phyloP scores from a whole-genome alignment of 2,888 invertebrate genomes.

The Drosophila testacea region DNA sequence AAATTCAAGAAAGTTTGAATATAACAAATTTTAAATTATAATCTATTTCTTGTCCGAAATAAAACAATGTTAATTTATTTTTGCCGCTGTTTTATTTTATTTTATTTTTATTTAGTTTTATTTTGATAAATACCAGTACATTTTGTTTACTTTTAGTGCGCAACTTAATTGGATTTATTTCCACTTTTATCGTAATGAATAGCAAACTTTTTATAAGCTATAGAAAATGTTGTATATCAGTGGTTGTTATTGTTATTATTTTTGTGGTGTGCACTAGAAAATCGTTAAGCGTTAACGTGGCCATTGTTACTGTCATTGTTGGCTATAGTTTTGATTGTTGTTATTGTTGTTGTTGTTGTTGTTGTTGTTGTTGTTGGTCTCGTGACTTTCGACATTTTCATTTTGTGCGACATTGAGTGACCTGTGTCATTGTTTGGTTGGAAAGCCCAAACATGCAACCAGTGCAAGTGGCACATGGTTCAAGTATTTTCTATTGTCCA shows the following conservation, averaged over 20 bases:
- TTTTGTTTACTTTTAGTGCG: slow-evolving; percentile 21
- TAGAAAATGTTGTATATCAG: slow-evolving; percentile 8
- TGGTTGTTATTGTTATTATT: slow-evolving; percentile 24
- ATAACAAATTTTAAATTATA: neutral
- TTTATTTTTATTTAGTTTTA: slow-evolving; percentile 30
- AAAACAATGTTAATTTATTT: slow-evolving; percentile 4
- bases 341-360: slow-evolving; percentile 13
- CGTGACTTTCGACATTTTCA: slow-evolving; percentile 53
- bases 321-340: slow-evolving; percentile 21
- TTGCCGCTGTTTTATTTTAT: neutral
- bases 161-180: slow-evolving; percentile 49
- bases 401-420: slow-evolving; percentile 55
- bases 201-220: slow-evolving; percentile 4
- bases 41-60: slow-evolving; percentile 3
- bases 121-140: slow-evolving; percentile 21
- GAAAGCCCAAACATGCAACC: slow-evolving; percentile 49
- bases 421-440: slow-evolving; percentile 32
- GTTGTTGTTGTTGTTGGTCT: slow-evolving; percentile 17
- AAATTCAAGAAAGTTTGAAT: neutral
- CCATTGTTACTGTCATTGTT: slow-evolving; percentile 42
- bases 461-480: slow-evolving; percentile 55
- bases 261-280: slow-evolving; percentile 68
- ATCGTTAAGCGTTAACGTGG: slow-evolving; percentile 62
- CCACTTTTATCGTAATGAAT: slow-evolving; percentile 18
- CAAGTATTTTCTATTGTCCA: slow-evolving; percentile 69